These are phyloP conservation scores for Todiramphus chloris DNA, from an alignment of 2,113 vertebrate genomes.

Conservation along the genomic window DNA sequence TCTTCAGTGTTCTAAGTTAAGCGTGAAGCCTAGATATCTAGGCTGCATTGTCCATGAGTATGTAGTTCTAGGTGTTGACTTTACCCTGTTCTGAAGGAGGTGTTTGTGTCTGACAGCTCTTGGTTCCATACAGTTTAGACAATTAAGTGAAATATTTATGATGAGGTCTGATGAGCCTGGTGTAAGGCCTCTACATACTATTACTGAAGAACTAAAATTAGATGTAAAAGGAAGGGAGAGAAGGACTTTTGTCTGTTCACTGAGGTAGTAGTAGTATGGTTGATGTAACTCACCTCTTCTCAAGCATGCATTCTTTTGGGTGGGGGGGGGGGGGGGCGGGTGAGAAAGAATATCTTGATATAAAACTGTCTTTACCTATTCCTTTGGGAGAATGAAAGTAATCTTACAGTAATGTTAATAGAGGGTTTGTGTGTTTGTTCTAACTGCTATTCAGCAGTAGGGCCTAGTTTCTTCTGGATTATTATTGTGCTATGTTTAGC, in stretches of 20 bases:
- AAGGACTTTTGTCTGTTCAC: not conserved
- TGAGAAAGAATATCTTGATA: not conserved
- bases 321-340: too few relatives aligned
- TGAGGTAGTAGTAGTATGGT: not conserved
- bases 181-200: not conserved
- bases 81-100: not conserved
- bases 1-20: not conserved
- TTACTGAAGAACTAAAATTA: not conserved
- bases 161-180: accelerated
- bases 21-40: not conserved
- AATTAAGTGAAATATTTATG: not conserved
- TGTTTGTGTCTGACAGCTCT: not conserved
- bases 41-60: not conserved
- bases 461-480: not conserved
- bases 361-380: not conserved
- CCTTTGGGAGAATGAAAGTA: not conserved
- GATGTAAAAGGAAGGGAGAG: not conserved
- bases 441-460: not conserved
- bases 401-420: not conserved
- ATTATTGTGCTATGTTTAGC: not conserved
- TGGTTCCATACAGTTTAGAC: not conserved
- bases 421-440: not conserved
- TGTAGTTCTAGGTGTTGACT: not conserved
- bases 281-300: not conserved
- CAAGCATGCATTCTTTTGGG: not conserved